Base-by-base conservation (phyloP, 2,113 vertebrate species). In the Rhynchomys soricoides region DNA sequence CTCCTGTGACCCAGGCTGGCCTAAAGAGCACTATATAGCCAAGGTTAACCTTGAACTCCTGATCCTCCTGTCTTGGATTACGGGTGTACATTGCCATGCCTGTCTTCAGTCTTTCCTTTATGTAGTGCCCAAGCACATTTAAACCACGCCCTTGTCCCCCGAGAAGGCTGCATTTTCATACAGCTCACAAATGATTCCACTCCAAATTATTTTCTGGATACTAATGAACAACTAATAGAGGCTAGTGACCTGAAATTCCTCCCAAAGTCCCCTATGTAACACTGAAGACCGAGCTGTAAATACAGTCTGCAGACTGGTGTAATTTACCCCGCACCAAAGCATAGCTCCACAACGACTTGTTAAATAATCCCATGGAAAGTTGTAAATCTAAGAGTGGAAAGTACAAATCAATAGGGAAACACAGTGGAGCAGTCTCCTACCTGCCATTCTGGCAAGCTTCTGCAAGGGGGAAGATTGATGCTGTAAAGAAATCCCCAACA, bases 331-430 rank as follows among this genome's bases (percentile, higher is more conserved):
- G 16, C 68, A 71, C 90, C 83, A 90, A 95, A 97, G 94, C 59
- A 55, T 43, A 95, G 86, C 88, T 97, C 66, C 40, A 91, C 70
- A 96, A 94, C 45, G 82, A 90, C 88, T 64, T 96, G 92, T 70
- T 94, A 96, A 94, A 93, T 94, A 85, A 96, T 91, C 70, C 93
- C 89, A 91, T 52, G 64, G 89, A 91, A 95, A 89, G 91, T 70
- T 95, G 73, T 96, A 96, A 96, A 97, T 93, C 90, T 89, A 91
- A 92, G 86, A 48, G 88, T 70, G 74, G 70, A 95, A 68, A 86
- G 86, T 85, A 90, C 82, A 94, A 86, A 95, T 97, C 96, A 95
- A 96, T 89, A 95, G 81, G 40, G 96, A 96, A 96, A 94, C 81
- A 91, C 62, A 71, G 89, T 31, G 4, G 1, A 95, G 86, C 59